Conservation (phyloP, 2,797 vertebrate genomes). For the Valencia hispanica region DNA sequence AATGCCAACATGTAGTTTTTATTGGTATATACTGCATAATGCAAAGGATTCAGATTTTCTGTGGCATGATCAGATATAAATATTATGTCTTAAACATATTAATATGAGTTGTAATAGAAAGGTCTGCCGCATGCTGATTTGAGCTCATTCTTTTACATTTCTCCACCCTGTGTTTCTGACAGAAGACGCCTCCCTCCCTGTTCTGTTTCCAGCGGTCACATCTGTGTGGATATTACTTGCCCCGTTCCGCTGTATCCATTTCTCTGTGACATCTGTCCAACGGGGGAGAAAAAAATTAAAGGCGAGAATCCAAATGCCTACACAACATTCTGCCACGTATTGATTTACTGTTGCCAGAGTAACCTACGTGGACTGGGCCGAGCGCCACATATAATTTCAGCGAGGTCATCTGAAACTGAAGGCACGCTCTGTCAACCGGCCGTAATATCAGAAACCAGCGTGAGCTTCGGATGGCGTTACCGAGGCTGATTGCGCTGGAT, state of each 20-base stretch:
- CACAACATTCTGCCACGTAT: conserved; percentile 68
- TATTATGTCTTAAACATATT: neutral
- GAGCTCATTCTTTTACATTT: neutral
- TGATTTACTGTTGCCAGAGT: conserved; percentile 73
- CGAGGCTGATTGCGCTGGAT: neutral
- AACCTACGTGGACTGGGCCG: conserved; percentile 51
- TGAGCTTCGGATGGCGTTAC: conserved; percentile 8
- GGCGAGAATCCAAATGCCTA: conserved; percentile 70
- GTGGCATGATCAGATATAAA: too few species aligned
- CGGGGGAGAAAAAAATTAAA: conserved; percentile 52
- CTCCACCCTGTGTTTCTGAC: neutral
- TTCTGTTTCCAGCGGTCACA: conserved; percentile 52
- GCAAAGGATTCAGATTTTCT: too few species aligned
- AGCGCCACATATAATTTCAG: conserved; percentile 50
- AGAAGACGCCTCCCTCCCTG: conserved; percentile 28
- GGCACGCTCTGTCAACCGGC: conserved; percentile 43
- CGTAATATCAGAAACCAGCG: conserved; percentile 32
- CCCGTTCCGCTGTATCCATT: conserved; percentile 72
- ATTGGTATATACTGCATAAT: too few species aligned
- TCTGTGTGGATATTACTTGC: conserved; percentile 71
- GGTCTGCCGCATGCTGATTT: neutral
- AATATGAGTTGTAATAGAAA: neutral
- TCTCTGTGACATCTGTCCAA: conserved; percentile 78
- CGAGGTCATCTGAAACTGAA: conserved; percentile 58
- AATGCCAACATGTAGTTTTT: neutral